Percentiles rank a stretch among this genome's conserved stretches.
Conservation (phyloP, 2,888 invertebrate species). For the Lycaena phlaeas region DNA sequence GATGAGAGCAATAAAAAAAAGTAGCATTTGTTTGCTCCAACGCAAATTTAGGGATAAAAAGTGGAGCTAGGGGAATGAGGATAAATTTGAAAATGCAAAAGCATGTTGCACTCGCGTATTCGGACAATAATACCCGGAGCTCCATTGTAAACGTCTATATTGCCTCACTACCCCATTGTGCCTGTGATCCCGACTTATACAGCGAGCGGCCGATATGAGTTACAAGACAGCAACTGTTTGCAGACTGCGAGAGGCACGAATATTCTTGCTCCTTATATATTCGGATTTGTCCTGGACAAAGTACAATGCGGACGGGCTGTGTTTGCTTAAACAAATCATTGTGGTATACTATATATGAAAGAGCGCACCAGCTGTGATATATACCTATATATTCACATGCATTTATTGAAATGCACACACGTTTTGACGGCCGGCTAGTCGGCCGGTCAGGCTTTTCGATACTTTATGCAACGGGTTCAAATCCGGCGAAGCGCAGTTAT, state of each 20-base stretch:
- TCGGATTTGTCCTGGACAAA: conserved; percentile 4
- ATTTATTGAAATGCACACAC: too few species aligned
- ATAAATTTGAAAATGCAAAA: background rate
- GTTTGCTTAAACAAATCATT: background rate
- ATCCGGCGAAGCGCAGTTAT: too few species aligned
- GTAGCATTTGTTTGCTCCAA: too few species aligned
- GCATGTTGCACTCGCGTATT: background rate
- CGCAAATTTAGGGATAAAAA: too few species aligned
- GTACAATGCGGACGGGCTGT: background rate
- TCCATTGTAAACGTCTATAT: conserved; percentile 1
- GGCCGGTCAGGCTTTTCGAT: too few species aligned
- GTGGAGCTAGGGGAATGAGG: too few species aligned
- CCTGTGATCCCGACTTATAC: background rate
- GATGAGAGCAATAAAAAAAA: too few species aligned
- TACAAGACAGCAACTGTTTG: conserved; percentile 5
- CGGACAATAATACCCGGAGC: conserved; percentile 2
- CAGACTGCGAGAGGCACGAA: background rate
- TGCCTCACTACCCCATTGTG: conserved; percentile 1
- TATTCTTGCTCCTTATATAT: conserved; percentile 1
- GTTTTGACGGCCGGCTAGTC: too few species aligned
- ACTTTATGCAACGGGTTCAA: too few species aligned
- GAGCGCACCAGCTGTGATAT: too few species aligned
- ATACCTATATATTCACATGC: too few species aligned
- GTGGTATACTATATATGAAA: too few species aligned
- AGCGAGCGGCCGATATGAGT: conserved; percentile 4